phyloP scores from a whole-genome alignment of 2,888 invertebrate genomes.

The Nephrotoma guestfalica region DNA sequence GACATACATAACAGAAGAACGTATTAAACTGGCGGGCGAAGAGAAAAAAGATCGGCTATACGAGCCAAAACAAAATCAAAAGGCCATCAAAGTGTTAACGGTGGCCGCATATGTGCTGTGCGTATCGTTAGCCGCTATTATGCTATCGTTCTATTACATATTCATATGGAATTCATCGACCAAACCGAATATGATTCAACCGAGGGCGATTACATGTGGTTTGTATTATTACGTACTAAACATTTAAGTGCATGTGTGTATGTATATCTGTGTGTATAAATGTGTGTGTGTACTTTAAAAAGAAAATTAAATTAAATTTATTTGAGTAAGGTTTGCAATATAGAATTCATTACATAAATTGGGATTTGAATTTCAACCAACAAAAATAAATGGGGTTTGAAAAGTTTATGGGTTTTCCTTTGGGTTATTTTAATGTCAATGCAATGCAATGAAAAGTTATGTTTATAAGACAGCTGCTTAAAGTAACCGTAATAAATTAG shows the following conservation, averaged over 20 bases:
- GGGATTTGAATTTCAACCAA: background rate
- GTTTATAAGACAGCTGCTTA: too few relatives aligned
- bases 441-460: too few relatives aligned
- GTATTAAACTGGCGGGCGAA: slow-evolving; percentile 2
- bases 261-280: background rate
- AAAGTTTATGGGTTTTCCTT: too few relatives aligned
- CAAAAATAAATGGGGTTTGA: background rate
- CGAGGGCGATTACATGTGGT: slow-evolving; percentile 27
- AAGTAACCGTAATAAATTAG: too few relatives aligned
- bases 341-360: background rate
- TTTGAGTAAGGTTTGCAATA: background rate
- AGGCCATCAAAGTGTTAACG: slow-evolving; percentile 79
- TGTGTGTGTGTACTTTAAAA: background rate
- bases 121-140: slow-evolving; percentile 86
- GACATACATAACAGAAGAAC: slow-evolving; percentile 3
- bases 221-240: background rate
- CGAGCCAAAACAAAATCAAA: slow-evolving; percentile 73
- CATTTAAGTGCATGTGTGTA: background rate
- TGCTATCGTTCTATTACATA: slow-evolving; percentile 86
- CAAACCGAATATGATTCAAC: slow-evolving; percentile 30
- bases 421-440: too few relatives aligned
- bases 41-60: slow-evolving; percentile 20
- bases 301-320: background rate
- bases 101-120: slow-evolving; percentile 88
- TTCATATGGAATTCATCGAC: slow-evolving; percentile 78